phyloP scores from a whole-genome alignment of 2,888 invertebrate species.

The Pardosa pseudoannulata region DNA sequence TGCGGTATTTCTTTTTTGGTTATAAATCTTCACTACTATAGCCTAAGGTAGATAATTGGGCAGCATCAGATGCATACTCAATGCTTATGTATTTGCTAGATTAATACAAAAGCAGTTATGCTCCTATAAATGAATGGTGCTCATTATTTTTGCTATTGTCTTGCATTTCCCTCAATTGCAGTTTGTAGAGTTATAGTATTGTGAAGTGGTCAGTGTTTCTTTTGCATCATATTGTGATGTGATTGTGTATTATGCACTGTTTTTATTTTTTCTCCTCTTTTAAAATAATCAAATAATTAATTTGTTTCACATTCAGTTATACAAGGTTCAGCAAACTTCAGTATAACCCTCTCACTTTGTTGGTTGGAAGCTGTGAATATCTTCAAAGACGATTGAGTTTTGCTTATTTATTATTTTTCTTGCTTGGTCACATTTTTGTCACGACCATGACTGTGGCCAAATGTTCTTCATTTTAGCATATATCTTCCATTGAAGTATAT shows the following conservation, averaged over 20 bases:
- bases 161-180: constrained; percentile 63
- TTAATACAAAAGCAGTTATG: constrained; percentile 46
- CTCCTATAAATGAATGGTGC: constrained; percentile 54
- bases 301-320: constrained; percentile 12
- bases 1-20: constrained; percentile 37
- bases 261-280: constrained; percentile 48
- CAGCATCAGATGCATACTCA: constrained; percentile 55
- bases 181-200: constrained; percentile 66
- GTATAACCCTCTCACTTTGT: constrained; percentile 5
- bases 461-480: no score
- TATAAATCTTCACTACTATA: constrained; percentile 18
- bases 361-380: neutral
- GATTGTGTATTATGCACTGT: constrained; percentile 70
- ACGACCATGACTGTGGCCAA: neutral
- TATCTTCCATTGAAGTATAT: no score
- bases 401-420: neutral
- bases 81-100: constrained; percentile 67
- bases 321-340: constrained; percentile 71
- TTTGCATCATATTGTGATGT: constrained; percentile 62
- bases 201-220: constrained; percentile 68
- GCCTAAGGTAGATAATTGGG: constrained; percentile 22
- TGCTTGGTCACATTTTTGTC: neutral
- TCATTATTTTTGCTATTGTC: constrained; percentile 70
- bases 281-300: constrained; percentile 30
- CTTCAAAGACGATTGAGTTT: neutral